Percentiles rank a stretch among this genome's conserved stretches.
phyloP scores from a whole-genome alignment of 53 echinoderm and acorn worm genomes.

The Arbacia lixula region DNA sequence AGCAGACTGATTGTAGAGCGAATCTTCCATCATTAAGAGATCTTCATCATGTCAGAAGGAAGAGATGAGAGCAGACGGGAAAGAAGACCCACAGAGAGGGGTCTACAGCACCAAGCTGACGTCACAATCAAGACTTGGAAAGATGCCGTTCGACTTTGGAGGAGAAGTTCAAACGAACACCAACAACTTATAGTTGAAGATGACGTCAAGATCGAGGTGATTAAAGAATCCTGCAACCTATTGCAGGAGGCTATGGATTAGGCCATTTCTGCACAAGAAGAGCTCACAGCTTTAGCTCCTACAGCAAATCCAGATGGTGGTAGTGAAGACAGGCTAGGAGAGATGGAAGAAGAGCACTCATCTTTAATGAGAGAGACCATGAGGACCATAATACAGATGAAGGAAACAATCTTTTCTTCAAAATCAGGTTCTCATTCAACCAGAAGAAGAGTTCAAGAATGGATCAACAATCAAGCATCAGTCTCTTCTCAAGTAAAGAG shows the following conservation, averaged over 20 bases:
- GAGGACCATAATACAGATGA: too few relatives aligned
- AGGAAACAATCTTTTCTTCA: too few relatives aligned
- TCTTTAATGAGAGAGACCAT: too few relatives aligned
- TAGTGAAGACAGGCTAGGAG: too few relatives aligned
- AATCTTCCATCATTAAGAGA: too few relatives aligned
- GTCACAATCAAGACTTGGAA: constrained; percentile 13
- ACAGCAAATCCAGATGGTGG: too few relatives aligned
- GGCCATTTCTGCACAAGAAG: neutral
- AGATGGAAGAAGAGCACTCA: too few relatives aligned
- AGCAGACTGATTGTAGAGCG: too few relatives aligned
- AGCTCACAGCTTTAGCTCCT: neutral
- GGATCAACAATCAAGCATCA: too few relatives aligned
- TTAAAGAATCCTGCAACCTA: neutral
- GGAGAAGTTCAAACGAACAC: neutral
- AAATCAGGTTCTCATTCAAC: neutral
- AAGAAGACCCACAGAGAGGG: constrained; percentile 1
- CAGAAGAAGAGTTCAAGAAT: too few relatives aligned
- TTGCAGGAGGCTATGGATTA: constrained; percentile 14
- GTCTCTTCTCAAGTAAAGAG: too few relatives aligned
- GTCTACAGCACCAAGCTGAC: constrained; percentile 10
- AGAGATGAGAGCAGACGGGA: constrained; percentile 1
- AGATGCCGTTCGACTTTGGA: constrained; percentile 24
- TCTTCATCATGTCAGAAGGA: too few relatives aligned
- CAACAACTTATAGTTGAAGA: neutral
- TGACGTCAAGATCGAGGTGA: neutral